Evolutionary conservation across 2,888 invertebrate species (phyloP), one percentile per base, ranked within the genome.

Genomic region (Tinea semifulvella): DNA sequence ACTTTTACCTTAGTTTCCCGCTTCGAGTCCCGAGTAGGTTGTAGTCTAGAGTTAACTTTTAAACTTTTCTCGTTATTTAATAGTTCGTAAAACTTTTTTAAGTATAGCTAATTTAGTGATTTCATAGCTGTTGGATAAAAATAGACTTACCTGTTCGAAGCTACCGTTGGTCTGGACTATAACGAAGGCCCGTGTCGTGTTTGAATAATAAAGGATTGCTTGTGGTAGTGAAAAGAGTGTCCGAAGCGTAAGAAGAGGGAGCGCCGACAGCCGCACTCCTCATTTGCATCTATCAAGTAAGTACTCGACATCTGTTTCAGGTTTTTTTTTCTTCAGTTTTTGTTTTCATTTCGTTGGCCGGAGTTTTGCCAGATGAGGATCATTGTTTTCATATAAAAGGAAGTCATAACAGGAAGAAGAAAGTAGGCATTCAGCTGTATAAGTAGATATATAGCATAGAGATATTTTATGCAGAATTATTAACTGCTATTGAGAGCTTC

Each of bases 271-370:
- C n/a, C 2, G 42, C 2, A 14, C 8, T 26, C 27, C 69, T 69
- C 67, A 68, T 73, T 73, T 68, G 62, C 71, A 69, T 68, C 69
- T 63, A 65, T 65, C 68, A 67, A 70, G 66, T 65, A 60, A 66
- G 68, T 69, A 49, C 16, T 26, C 27, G 11, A 40, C 40, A 40
- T 42, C 27, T 27, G 28, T 26, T 42, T 42, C 42, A 20, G 6
- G n/a, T 25, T 5, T 17, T 20, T 42, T 42, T 42, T 42, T 42
- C 14, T 27, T 13, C 17, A n/a, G 17, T n/a, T 42, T 27, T 42
- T 28, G 2, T 16, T 28, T 4, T 42, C 28, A n/a, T 27, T 13
- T 42, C 16, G 27, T 20, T 13, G 3, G 22, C 13, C 11, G 13
- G 19, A 18, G 38, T 40, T 22, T 40, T 22, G 17, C 22, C n/a